Evolutionary conservation across 2,113 vertebrate species (phyloP), one percentile per base, ranked within the genome.

Genomic region (Mormoops blainvillei): DNA sequence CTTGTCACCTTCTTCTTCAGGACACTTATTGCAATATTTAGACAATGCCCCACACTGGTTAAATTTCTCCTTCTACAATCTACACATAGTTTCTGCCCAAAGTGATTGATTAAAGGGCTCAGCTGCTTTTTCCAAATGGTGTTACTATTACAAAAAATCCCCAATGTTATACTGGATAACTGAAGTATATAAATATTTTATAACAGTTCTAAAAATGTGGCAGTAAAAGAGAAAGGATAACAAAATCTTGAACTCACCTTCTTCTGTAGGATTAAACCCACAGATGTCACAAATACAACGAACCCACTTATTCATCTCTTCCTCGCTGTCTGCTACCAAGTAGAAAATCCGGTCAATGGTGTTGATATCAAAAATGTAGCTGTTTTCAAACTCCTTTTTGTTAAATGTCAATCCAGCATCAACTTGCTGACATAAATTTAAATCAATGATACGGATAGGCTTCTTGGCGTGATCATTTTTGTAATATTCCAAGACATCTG

Each of bases 231-330:
- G 5, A n/a, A 50, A 26, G 56, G 45, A 33, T 20, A 24, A 87
- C n/a, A 95, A 95, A 4, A n/a, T 88, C 20, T 4, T 45, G 73
- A 41, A 97, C 98, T 98, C 98, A 99, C 99, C 99, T 41, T 99
- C 99, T 96, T 99, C 99, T 31, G 99, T 99, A 98, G 99, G 99
- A 98, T 99, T 99, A 97, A 99, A 99, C 97, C 99, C 99, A 98
- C 99, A 99, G 98, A 99, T 99, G 98, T 99, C 99, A 87, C 99
- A 99, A 98, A 99, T 99, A 98, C 99, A 99, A 96, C 99, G 99
- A 92, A 99, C 99, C 99, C 99, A 99, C 99, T 99, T 99, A 98
- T 99, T 99, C 99, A 99, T 99, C 97, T 99, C 99, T 96, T 99
- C 99, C 97, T 99, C 99, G 0, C 99, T 99, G 98, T 99, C 99